Evolutionary conservation across 2,113 vertebrate species (phyloP), one percentile per base, ranked within the genome.

Genomic region (Potamarius usumacintae): DNA sequence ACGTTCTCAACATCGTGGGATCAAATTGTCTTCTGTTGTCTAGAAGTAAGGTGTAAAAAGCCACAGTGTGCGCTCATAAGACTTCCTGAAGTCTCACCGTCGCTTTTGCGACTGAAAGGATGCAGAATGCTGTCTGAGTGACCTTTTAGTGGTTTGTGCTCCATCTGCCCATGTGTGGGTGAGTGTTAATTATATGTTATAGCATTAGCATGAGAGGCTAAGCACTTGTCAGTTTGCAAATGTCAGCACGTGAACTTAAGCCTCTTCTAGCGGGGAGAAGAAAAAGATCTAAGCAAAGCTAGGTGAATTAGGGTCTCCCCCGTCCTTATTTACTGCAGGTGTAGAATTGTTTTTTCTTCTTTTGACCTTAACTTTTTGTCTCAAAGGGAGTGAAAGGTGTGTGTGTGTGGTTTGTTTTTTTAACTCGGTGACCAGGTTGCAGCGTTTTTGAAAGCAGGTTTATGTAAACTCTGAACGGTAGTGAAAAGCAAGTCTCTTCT

Each of bases 151-250:
- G 77, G 42, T 80, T 80, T 84, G 81, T 48, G 80, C 83, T 81
- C 63, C 7, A 12, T 82, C 81, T 52, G 76, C 34, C 52, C 22
- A 34, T 50, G 83, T 27, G 60, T 83, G 72, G 85, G 91, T 78
- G 79, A 62, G 69, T 84, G 79, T 88, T 89, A 91, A 91, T 91
- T 88, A 88, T 81, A 74, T 72, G 65, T 63, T 84, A 62, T 85
- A 82, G 83, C 89, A 88, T 84, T 89, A 90, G 79, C 87, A 62
- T 88, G 88, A 89, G 5, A 42, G 88, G 79, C 63, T 79, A 69
- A 58, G 57, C 30, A 52, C 82, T 82, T 83, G 78, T 87, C 86
- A 81, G 65, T 77, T 55, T 5, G 71, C 81, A 88, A 86, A 90
- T 87, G 88, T 88, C 89, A 86, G 74, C 76, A n/a, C n/a, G 71